Conservation (phyloP, 2,888 invertebrate species). For the Cacoxenus indagator region DNA sequence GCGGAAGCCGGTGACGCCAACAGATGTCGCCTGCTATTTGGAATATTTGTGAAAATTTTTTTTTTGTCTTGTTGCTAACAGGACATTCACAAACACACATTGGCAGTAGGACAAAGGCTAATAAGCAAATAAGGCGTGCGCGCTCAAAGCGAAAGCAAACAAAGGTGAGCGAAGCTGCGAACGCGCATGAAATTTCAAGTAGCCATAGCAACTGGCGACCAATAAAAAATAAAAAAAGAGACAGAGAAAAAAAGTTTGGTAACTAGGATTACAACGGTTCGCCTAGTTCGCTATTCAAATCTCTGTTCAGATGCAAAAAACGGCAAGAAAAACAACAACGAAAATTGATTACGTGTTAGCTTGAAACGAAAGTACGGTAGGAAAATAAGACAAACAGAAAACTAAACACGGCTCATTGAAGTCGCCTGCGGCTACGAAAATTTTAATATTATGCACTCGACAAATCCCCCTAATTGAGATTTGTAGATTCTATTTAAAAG, state of each 20-base stretch:
- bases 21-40: conserved; percentile 21
- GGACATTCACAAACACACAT: conserved; percentile 1
- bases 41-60: background rate
- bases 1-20: background rate
- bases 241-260: background rate
- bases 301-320: background rate
- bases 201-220: conserved; percentile 11
- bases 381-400: no score
- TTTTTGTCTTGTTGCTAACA: conserved; percentile 1
- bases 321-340: background rate
- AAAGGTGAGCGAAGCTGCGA: background rate
- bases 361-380: background rate
- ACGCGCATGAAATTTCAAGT: conserved; percentile 27
- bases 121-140: background rate
- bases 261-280: background rate
- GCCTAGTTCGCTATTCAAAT: background rate
- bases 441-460: conserved; percentile 1
- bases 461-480: conserved; percentile 16
- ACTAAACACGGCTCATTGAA: background rate
- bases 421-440: background rate
- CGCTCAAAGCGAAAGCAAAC: background rate
- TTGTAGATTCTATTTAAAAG: conserved; percentile 6
- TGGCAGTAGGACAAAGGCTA: background rate
- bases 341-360: background rate
- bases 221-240: background rate